phyloP scores from a whole-genome alignment of 2,888 invertebrate genomes.

The Diloba caeruleocephala region DNA sequence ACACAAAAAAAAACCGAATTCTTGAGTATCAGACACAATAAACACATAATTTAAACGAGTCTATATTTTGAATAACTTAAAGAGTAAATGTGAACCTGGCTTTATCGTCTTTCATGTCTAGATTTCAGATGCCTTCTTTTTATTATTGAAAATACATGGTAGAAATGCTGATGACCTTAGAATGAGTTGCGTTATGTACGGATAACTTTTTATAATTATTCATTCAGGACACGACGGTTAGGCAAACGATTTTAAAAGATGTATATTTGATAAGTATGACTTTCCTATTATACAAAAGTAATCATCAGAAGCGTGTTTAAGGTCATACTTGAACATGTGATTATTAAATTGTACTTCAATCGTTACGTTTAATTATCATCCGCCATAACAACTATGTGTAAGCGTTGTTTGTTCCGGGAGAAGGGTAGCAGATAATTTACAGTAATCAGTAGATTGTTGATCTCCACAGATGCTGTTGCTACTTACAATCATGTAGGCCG shows the following conservation, averaged over 20 bases:
- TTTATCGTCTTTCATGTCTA: slow-evolving; percentile 18
- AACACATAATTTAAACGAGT: too few relatives aligned
- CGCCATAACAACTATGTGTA: too few relatives aligned
- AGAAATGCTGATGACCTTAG: slow-evolving; percentile 24
- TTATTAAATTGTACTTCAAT: background rate
- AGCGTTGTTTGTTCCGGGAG: too few relatives aligned
- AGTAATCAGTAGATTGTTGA: too few relatives aligned
- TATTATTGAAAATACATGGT: slow-evolving; percentile 6
- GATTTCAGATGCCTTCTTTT: slow-evolving; percentile 17
- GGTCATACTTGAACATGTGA: slow-evolving; percentile 28
- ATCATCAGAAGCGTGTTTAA: slow-evolving; percentile 7
- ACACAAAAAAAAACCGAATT: too few relatives aligned
- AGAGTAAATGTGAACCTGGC: slow-evolving; percentile 11
- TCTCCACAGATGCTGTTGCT: too few relatives aligned
- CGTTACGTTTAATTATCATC: slow-evolving; percentile 17
- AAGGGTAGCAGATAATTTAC: too few relatives aligned
- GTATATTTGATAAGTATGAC: slow-evolving; percentile 2
- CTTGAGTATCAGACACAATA: too few relatives aligned
- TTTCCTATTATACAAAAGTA: slow-evolving; percentile 3
- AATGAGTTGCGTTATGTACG: background rate
- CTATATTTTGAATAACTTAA: too few relatives aligned
- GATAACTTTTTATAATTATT: slow-evolving; percentile 21
- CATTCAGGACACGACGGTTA: slow-evolving; percentile 3
- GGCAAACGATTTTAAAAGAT: slow-evolving; percentile 9
- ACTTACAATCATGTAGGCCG: too few relatives aligned